A percentile compares a stretch with the other conserved stretches of the same genome.
Conservation (phyloP, 2,888 invertebrate genomes). For the Nymphalis polychloros region DNA sequence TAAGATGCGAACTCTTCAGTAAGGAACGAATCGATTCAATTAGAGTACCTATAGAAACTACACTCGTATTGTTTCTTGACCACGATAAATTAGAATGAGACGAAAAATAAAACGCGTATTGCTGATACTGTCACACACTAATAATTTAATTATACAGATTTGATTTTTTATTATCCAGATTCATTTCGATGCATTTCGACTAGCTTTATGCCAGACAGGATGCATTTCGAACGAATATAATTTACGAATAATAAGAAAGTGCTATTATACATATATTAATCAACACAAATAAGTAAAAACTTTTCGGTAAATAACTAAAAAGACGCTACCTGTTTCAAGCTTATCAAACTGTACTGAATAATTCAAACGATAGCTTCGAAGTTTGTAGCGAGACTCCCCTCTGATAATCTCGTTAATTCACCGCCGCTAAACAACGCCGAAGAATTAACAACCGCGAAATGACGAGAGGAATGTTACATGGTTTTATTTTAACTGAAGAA, state of each 20-base stretch:
- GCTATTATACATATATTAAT: too few relatives aligned
- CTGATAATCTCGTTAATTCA: constrained; percentile 22
- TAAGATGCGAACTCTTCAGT: constrained; percentile 49
- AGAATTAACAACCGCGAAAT: constrained; percentile 28
- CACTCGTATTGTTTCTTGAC: constrained; percentile 26
- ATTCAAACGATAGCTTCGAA: constrained; percentile 28
- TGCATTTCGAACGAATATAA: too few relatives aligned
- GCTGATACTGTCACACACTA: too few relatives aligned
- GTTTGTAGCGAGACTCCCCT: constrained; percentile 35
- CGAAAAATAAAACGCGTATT: too few relatives aligned
- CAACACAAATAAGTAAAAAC: too few relatives aligned
- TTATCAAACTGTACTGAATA: constrained; percentile 25
- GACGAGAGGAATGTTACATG: constrained; percentile 19
- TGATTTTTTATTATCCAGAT: too few relatives aligned
- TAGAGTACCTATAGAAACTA: constrained; percentile 49
- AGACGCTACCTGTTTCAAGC: constrained; percentile 19
- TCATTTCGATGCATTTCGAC: too few relatives aligned
- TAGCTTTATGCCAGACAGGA: too few relatives aligned
- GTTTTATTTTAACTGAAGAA: constrained; percentile 15
- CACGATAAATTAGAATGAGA: background rate
- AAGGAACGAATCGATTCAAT: constrained; percentile 62
- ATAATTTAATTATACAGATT: too few relatives aligned
- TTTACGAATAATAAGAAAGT: too few relatives aligned
- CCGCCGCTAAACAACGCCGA: constrained; percentile 14
- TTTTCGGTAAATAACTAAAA: background rate